Evolutionary conservation across 2,888 invertebrate genomes (phyloP).

Genomic region (Pedicia rivosa): DNA sequence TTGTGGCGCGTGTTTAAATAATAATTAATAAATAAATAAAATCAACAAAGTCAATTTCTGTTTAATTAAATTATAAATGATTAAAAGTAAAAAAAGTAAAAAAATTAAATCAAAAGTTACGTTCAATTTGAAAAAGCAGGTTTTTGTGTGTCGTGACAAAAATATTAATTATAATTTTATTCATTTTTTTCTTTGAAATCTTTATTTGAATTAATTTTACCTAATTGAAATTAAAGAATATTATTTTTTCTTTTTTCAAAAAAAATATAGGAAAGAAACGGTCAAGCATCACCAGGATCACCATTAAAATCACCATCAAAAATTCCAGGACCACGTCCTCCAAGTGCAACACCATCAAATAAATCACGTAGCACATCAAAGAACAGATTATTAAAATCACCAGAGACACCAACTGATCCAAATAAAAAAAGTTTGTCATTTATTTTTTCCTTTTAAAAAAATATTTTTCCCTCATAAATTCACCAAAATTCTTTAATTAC

Average conservation of each 20-base stretch:
- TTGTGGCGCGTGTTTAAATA: no score
- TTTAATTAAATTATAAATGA: constrained; percentile 1
- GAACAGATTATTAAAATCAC: constrained; percentile 36
- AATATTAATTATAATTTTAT: no score
- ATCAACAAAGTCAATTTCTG: not conserved
- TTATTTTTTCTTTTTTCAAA: constrained; percentile 7
- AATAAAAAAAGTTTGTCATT: constrained; percentile 55
- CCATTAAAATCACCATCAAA: constrained; percentile 50
- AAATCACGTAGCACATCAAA: constrained; percentile 29
- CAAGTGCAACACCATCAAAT: constrained; percentile 31
- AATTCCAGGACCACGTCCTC: constrained; percentile 29
- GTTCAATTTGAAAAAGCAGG: constrained; percentile 3
- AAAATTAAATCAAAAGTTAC: constrained; percentile 2
- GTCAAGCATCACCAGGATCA: constrained; percentile 43
- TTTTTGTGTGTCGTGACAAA: no score
- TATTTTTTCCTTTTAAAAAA: not conserved
- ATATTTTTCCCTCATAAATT: no score
- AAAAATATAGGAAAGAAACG: constrained; percentile 42
- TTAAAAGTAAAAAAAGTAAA: not conserved
- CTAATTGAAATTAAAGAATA: no score
- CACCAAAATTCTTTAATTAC: no score
- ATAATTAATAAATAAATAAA: not conserved
- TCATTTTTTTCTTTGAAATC: no score
- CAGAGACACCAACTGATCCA: constrained; percentile 42
- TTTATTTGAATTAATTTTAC: no score